These are phyloP conservation scores for Brenthis ino DNA, from an alignment of 2,888 invertebrate genomes.

Conservation along the genomic window DNA sequence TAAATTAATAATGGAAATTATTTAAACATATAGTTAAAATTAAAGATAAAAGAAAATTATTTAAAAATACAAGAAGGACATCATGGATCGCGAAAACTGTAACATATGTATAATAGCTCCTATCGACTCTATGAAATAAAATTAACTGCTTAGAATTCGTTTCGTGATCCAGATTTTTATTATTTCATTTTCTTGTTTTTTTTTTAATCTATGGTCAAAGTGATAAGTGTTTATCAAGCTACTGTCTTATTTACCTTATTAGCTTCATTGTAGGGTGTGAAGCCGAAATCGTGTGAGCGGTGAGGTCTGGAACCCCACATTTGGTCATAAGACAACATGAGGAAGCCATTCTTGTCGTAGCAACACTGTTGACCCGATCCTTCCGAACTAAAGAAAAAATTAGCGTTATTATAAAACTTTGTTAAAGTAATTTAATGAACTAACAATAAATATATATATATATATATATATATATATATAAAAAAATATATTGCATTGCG, in stretches of 20 bases:
- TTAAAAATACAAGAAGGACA: too few species aligned
- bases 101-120: too few species aligned
- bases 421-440: slow-evolving; percentile 60
- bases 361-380: slow-evolving; percentile 99
- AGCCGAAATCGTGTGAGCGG: slow-evolving; percentile 94
- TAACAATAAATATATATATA: too few species aligned
- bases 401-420: too few species aligned
- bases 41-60: background rate
- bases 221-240: background rate
- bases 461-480: too few species aligned
- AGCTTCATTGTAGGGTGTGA: slow-evolving; percentile 96
- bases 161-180: too few species aligned
- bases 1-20: background rate
- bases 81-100: too few species aligned
- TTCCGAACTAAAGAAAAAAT: slow-evolving; percentile 83
- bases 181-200: too few species aligned
- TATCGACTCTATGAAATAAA: too few species aligned
- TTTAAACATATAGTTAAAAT: background rate
- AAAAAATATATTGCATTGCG: background rate
- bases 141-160: too few species aligned
- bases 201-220: too few species aligned
- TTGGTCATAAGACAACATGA: slow-evolving; percentile 97
- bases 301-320: slow-evolving; percentile 95
- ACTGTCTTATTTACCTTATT: slow-evolving; percentile 86
- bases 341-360: slow-evolving; percentile 94